Conservation (phyloP, 2,113 vertebrate species). For the Siniperca knerii region DNA sequence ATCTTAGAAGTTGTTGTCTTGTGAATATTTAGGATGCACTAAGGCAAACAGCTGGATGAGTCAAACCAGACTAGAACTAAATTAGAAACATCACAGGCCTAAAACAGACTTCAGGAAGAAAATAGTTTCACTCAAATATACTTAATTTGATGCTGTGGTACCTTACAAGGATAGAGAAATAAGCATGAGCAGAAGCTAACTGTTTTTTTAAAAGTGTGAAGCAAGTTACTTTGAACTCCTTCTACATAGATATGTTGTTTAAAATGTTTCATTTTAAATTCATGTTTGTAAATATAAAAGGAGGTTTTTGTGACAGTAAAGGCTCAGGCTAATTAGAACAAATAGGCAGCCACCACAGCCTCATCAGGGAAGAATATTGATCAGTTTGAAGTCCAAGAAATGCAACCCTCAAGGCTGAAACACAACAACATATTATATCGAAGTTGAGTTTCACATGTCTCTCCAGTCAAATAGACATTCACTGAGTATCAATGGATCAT, state of each 20-base stretch:
- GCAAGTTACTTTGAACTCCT: background rate
- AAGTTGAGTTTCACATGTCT: slow-evolving; percentile 4
- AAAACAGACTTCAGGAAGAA: background rate
- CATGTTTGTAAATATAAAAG: background rate
- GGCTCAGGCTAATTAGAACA: background rate
- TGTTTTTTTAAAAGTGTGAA: background rate
- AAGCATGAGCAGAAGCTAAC: background rate
- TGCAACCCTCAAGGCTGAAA: background rate
- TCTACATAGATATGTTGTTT: background rate
- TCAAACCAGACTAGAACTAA: background rate
- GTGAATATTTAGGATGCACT: slow-evolving; percentile 36
- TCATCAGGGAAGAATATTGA: slow-evolving; percentile 13
- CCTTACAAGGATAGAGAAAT: background rate
- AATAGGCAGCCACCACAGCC: background rate
- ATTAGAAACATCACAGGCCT: background rate
- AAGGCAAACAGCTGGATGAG: slow-evolving; percentile 1
- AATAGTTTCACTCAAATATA: background rate
- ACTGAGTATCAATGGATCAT: slow-evolving; percentile 3
- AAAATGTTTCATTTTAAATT: background rate
- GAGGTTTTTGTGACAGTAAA: background rate
- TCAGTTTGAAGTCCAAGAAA: slow-evolving; percentile 13
- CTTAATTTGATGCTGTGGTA: background rate
- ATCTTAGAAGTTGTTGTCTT: slow-evolving; percentile 40
- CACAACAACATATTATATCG: background rate
- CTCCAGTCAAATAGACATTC: background rate